phyloP scores from a whole-genome alignment of 2,888 invertebrate genomes.

The Drosophila multiciliata region DNA sequence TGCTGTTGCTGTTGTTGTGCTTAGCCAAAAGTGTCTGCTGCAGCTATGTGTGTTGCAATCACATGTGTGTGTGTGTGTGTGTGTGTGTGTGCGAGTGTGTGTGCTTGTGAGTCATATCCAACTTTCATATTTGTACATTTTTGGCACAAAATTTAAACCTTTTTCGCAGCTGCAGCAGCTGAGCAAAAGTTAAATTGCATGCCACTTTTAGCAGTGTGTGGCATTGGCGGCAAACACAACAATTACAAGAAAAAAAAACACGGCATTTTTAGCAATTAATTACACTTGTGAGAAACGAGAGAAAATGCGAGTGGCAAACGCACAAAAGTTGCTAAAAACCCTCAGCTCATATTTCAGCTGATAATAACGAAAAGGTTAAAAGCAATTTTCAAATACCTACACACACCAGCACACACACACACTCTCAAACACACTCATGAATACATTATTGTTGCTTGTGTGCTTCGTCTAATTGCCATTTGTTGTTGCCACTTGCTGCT shows the following conservation, averaged over 20 bases:
- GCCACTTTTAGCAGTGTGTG: conserved; percentile 27
- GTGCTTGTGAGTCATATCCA: conserved; percentile 17
- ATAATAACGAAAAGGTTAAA: conserved; percentile 66
- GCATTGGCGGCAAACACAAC: conserved; percentile 11
- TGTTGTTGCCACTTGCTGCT: conserved; percentile 32
- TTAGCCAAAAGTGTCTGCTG: conserved; percentile 61
- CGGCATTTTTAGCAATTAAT: conserved; percentile 67
- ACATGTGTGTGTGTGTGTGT: background rate
- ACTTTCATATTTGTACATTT: conserved; percentile 58
- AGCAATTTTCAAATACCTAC: conserved; percentile 40
- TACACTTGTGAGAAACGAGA: conserved; percentile 47
- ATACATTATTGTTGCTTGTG: conserved; percentile 59
- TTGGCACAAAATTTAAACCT: conserved; percentile 40
- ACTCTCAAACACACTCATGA: conserved; percentile 42
- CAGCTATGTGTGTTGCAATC: conserved; percentile 11
- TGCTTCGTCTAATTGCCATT: conserved; percentile 67
- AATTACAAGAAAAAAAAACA: conserved; percentile 21
- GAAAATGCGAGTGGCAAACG: conserved; percentile 19
- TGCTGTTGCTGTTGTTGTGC: conserved; percentile 41
- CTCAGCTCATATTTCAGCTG: conserved; percentile 73
- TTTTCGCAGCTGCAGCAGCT: conserved; percentile 50
- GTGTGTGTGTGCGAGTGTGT: background rate
- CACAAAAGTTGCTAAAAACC: conserved; percentile 48
- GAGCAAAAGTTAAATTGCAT: conserved; percentile 60
- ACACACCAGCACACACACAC: conserved; percentile 1